Percentiles rank a stretch among this genome's conserved stretches.
Conservation (phyloP, 2,888 invertebrate species). For the Corythucha ciliata region DNA sequence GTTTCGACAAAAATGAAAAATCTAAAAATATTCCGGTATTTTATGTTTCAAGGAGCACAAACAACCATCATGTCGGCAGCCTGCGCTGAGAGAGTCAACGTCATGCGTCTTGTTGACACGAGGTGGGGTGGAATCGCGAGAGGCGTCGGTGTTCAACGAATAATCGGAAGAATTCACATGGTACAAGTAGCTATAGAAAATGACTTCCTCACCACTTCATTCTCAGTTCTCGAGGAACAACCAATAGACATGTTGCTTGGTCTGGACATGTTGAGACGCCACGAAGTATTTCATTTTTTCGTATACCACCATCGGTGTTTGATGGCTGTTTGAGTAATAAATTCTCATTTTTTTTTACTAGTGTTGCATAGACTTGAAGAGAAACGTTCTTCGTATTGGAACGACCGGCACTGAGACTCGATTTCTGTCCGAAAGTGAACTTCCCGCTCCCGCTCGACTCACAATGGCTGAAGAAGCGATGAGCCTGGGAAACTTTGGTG, state of each 20-base stretch:
- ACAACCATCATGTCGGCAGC: slow-evolving; percentile 96
- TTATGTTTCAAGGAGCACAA: slow-evolving; percentile 68
- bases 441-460: slow-evolving; percentile 76
- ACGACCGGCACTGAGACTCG: slow-evolving; percentile 86
- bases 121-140: slow-evolving; percentile 95
- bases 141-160: slow-evolving; percentile 92
- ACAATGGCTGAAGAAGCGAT: too few species aligned
- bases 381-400: slow-evolving; percentile 80
- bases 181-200: slow-evolving; percentile 86
- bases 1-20: neutral
- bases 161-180: slow-evolving; percentile 92
- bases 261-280: slow-evolving; percentile 91
- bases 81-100: slow-evolving; percentile 89
- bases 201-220: slow-evolving; percentile 88
- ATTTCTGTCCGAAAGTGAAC: slow-evolving; percentile 71
- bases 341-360: slow-evolving; percentile 38
- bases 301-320: neutral
- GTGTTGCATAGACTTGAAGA: slow-evolving; percentile 86
- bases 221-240: slow-evolving; percentile 92
- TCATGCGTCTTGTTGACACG: slow-evolving; percentile 79
- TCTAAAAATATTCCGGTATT: neutral
- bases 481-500: too few species aligned
- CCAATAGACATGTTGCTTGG: slow-evolving; percentile 98
- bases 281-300: slow-evolving; percentile 59
- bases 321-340: neutral